These are phyloP conservation scores for Sylvietta virens DNA, from an alignment of 2,113 vertebrate species.

Conservation along the genomic window DNA sequence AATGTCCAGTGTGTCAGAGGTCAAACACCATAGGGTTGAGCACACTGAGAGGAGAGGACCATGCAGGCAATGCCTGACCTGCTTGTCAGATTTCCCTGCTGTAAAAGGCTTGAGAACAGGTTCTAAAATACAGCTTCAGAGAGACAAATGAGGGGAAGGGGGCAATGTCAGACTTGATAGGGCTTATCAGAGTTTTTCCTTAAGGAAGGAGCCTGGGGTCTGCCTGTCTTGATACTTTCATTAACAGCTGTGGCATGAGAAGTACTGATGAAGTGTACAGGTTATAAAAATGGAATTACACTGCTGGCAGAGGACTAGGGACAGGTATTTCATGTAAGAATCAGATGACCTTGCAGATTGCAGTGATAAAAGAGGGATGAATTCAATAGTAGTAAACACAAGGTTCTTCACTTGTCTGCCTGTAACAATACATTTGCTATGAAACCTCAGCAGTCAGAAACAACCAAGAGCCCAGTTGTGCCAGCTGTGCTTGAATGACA, in stretches of 20 bases:
- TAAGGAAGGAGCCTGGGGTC: not conserved
- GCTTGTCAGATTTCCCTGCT: not conserved
- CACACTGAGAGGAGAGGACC: not conserved
- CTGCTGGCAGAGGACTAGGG: not conserved
- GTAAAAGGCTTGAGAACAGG: not conserved
- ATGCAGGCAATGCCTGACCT: not conserved
- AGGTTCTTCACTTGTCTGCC: not conserved
- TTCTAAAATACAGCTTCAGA: not conserved
- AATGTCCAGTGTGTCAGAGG: not conserved
- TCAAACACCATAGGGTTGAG: not conserved
- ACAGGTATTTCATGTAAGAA: not conserved
- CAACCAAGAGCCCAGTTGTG: not conserved
- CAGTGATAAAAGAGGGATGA: not conserved
- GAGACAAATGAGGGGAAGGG: not conserved
- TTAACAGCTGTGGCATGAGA: not conserved
- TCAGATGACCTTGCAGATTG: conserved; percentile 1
- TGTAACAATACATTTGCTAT: not conserved
- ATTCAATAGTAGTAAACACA: not conserved
- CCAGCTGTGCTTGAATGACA: not conserved
- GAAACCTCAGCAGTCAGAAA: not conserved
- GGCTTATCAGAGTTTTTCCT: not conserved
- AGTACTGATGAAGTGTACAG: not conserved
- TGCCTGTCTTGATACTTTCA: not conserved
- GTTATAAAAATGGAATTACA: not conserved
- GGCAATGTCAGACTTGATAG: not conserved